Percentiles rank a stretch among this genome's conserved stretches.
phyloP scores from a whole-genome alignment of 2,113 vertebrate genomes.

The Syngnathus typhle region DNA sequence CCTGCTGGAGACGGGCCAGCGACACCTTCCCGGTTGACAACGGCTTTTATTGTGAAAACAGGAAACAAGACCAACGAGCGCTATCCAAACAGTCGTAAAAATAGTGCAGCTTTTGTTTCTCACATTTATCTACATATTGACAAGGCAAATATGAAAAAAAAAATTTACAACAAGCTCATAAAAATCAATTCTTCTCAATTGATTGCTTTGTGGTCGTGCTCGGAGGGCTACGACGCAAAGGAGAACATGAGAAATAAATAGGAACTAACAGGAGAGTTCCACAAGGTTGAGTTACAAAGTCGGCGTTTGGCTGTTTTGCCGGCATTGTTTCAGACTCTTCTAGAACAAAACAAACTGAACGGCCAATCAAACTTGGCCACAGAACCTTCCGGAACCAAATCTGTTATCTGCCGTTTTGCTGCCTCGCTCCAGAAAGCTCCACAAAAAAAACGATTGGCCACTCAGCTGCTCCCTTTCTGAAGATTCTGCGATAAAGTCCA shows the following conservation, averaged over 20 bases:
- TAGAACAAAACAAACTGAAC: no score
- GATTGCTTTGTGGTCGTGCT: slow-evolving; percentile 45
- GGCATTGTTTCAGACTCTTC: no score
- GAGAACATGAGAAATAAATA: background rate
- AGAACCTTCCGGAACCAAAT: no score
- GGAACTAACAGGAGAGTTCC: background rate
- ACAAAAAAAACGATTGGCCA: no score
- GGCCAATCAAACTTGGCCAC: no score
- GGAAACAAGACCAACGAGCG: background rate
- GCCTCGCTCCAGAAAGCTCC: no score
- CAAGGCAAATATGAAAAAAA: slow-evolving; percentile 49
- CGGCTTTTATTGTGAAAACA: slow-evolving; percentile 5
- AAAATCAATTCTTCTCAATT: background rate
- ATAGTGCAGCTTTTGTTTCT: slow-evolving; percentile 69
- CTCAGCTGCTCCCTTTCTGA: background rate
- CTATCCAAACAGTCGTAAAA: slow-evolving; percentile 71
- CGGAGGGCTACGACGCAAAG: slow-evolving; percentile 15
- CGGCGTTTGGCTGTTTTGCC: no score
- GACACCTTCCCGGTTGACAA: slow-evolving; percentile 59
- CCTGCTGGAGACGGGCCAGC: slow-evolving; percentile 88
- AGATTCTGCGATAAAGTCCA: background rate
- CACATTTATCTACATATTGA: slow-evolving; percentile 70
- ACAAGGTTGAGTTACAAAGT: background rate
- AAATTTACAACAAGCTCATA: slow-evolving; percentile 44
- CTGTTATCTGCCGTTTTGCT: no score